phyloP scores from a whole-genome alignment of 37 sponge, comb jelly and placozoan genomes.

The Cliona cf. orientalis region DNA sequence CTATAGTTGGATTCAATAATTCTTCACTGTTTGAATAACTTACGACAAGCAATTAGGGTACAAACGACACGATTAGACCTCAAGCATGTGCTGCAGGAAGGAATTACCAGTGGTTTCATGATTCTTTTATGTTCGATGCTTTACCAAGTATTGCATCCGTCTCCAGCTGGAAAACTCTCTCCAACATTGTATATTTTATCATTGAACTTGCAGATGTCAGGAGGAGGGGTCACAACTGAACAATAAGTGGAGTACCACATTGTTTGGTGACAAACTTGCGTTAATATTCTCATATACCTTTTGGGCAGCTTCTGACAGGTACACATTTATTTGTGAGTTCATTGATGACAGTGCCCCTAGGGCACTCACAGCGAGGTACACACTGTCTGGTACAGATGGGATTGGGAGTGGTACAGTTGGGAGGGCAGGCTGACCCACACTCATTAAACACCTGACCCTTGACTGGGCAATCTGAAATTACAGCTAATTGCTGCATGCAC shows the following conservation, averaged over 20 bases:
- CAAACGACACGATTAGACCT: not conserved
- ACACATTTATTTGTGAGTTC: conserved; percentile 22
- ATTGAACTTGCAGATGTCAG: not conserved
- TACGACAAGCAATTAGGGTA: conserved; percentile 17
- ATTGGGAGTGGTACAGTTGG: conserved; percentile 24
- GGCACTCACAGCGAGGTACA: conserved; percentile 37
- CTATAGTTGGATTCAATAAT: not conserved
- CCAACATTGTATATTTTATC: conserved; percentile 2
- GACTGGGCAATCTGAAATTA: conserved; percentile 19
- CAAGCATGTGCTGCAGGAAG: not conserved
- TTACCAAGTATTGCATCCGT: conserved; percentile 20
- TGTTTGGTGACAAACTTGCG: no score
- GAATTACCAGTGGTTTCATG: not conserved
- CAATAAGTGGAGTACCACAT: no score
- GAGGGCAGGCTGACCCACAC: conserved; percentile 50
- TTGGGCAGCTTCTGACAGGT: conserved; percentile 20
- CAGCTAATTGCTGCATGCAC: not conserved
- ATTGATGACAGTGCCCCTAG: conserved; percentile 19
- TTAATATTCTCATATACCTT: no score
- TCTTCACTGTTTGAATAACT: not conserved
- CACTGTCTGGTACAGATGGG: conserved; percentile 19
- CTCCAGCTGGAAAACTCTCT: conserved; percentile 13
- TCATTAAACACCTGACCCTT: conserved; percentile 20
- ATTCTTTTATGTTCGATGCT: not conserved
- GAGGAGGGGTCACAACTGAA: no score